These are phyloP conservation scores for Plutella xylostella DNA, from an alignment of 2,888 invertebrate species.

Conservation along the genomic window DNA sequence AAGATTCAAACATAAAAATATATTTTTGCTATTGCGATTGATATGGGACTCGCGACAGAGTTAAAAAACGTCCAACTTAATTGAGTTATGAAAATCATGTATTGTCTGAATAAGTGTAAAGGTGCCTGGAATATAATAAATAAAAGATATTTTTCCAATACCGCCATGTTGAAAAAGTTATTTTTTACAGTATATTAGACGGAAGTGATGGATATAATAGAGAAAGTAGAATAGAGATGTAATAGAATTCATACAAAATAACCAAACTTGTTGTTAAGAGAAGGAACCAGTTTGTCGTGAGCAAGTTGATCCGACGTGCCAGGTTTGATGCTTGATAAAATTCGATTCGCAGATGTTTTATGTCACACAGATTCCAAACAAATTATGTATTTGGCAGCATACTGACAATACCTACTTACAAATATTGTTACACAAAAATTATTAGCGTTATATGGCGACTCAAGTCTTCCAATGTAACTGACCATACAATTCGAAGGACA, in stretches of 20 bases:
- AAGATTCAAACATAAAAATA: not conserved
- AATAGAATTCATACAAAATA: too few species aligned
- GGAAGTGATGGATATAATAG: not conserved
- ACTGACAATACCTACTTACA: too few species aligned
- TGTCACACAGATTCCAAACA: too few species aligned
- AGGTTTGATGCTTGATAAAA: too few species aligned
- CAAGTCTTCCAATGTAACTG: constrained; percentile 1
- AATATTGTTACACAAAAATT: too few species aligned
- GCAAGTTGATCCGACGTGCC: too few species aligned
- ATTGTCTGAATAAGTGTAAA: constrained; percentile 26
- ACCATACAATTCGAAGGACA: not conserved
- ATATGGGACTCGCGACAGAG: constrained; percentile 2
- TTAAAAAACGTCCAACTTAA: constrained; percentile 23
- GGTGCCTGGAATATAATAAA: constrained; percentile 55
- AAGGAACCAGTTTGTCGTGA: too few species aligned
- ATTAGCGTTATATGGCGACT: too few species aligned
- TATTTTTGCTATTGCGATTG: constrained; percentile 2
- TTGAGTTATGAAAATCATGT: constrained; percentile 35
- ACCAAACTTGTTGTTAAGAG: too few species aligned
- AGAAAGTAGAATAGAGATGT: too few species aligned
- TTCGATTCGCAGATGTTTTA: too few species aligned
- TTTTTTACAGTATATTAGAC: constrained; percentile 5
- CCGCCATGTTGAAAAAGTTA: constrained; percentile 13
- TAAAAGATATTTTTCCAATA: constrained; percentile 51
- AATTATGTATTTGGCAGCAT: too few species aligned